phyloP scores from a whole-genome alignment of 2,797 vertebrate genomes.

The Chaunax sp. region DNA sequence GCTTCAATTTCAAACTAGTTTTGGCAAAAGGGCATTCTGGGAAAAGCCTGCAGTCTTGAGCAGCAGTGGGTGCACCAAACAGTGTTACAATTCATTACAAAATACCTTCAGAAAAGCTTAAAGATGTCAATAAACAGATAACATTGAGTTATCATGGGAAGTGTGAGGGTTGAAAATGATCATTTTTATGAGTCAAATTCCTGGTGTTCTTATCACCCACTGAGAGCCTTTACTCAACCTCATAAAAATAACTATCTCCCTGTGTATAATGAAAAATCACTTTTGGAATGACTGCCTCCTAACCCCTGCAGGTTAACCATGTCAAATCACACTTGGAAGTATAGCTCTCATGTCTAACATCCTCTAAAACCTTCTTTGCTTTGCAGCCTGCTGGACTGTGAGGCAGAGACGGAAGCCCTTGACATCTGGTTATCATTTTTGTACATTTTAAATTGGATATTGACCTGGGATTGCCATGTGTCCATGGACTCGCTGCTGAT shows the following conservation, averaged over 20 bases:
- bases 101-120: background rate
- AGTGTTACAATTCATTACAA: background rate
- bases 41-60: conserved; percentile 6
- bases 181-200: background rate
- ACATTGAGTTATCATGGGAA: background rate
- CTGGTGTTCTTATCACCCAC: conserved; percentile 7
- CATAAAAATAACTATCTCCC: conserved; percentile 7
- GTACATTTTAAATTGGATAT: conserved; percentile 66
- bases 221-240: background rate
- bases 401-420: conserved; percentile 53
- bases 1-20: background rate
- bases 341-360: conserved; percentile 25
- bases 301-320: conserved; percentile 45
- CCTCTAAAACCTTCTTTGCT: conserved; percentile 31
- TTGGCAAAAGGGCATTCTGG: conserved; percentile 2
- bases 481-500: conserved; percentile 39
- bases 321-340: conserved; percentile 24
- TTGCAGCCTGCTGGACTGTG: conserved; percentile 39
- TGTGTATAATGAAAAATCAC: conserved; percentile 22
- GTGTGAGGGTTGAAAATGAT: background rate
- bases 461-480: conserved; percentile 31
- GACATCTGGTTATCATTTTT: conserved; percentile 75
- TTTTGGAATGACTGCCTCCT: conserved; percentile 26
- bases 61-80: background rate
- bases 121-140: background rate